Evolutionary conservation across 2,113 vertebrate species (phyloP).

Genomic region (Sclerurus mexicanus): DNA sequence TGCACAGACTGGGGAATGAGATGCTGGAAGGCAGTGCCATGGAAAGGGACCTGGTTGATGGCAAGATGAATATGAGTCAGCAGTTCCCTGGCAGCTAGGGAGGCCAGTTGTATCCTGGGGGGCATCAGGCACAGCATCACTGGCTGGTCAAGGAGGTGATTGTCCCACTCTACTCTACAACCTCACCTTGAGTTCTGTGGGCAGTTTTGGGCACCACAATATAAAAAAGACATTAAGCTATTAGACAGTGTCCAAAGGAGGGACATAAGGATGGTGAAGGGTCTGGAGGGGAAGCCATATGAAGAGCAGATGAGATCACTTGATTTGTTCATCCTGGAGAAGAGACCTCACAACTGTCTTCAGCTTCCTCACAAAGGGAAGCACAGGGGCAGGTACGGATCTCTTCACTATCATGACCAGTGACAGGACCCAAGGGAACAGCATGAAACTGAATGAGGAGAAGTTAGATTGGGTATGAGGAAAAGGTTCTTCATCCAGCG

Average conservation of each 20-base stretch:
- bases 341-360: neutral
- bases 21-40: neutral
- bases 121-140: neutral
- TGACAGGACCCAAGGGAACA: neutral
- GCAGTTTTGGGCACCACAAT: neutral
- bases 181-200: neutral
- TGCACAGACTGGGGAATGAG: rapidly evolving
- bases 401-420: neutral
- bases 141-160: neutral
- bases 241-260: neutral
- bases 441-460: neutral
- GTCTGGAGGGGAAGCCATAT: neutral
- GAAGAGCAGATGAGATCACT: neutral
- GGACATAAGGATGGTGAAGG: neutral
- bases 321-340: neutral
- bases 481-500: neutral
- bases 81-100: neutral
- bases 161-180: neutral
- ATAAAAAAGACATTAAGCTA: rapidly evolving
- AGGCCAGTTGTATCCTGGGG: neutral
- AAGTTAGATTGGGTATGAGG: neutral
- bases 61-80: neutral
- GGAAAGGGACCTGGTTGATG: neutral
- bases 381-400: neutral
- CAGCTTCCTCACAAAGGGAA: neutral